Base-by-base conservation (phyloP, 1,140 invertebrate genomes). In the Scaptomyza pallida region DNA sequence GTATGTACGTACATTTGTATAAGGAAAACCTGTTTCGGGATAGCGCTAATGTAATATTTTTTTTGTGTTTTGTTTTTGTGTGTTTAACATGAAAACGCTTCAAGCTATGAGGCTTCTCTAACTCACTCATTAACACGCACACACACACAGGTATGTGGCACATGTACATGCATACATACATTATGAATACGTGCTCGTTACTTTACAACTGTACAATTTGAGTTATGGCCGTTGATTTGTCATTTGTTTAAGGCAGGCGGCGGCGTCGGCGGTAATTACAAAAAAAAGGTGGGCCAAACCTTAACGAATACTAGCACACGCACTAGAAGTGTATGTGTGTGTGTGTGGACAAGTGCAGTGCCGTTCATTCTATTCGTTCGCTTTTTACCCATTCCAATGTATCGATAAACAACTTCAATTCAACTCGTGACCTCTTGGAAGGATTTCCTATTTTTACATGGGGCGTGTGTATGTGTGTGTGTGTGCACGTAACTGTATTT, bases 351-450 rank as follows among this genome's bases (percentile, higher is more conserved):
- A 83, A 76, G 62, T 80, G 76, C 80, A 80, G 44, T 50, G 48
- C 51, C 51, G 40, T 67, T 48, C 13, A 13, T 64, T 57, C 41
- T 33, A 12, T n/a, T 56, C 44, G 19, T 54, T 52, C 21, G n/a
- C 35, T 45, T 67, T 59, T 30, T 44, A 64, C 67, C 47, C 51
- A 70, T 67, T 62, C 41, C 16, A 16, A 26, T 45, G 19, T 72
- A 60, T 72, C 62, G 55, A 67, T 67, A 71, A 71, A 62, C 62
- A 72, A 75, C 68, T 65, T 67, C 76, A 88, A 75, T 86, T 86
- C 83, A 88, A 82, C 82, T 88, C 82, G 82, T 86, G 82, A 86
- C 82, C 78, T 86, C 82, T 82, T 75, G 62, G 70, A 72, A 82
- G 78, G 62, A 72, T 71, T 86, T 76, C 70, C 74, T 86, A 88